phyloP scores from a whole-genome alignment of 2,113 vertebrate genomes.

The Crotalus tigris region DNA sequence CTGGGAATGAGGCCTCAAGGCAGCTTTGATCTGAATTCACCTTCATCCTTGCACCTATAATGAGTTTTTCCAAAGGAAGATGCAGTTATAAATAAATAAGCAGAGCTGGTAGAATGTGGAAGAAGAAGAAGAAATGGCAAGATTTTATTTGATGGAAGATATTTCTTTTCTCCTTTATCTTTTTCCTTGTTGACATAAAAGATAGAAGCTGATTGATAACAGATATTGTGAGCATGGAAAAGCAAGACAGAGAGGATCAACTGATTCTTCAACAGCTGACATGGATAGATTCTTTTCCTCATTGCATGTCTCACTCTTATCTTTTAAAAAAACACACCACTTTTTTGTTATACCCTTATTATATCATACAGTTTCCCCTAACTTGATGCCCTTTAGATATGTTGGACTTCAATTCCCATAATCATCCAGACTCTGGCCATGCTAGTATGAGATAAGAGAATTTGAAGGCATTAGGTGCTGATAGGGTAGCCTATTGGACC shows the following conservation, averaged over 20 bases:
- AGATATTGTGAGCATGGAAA: slow-evolving; percentile 32
- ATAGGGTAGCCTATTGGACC: neutral
- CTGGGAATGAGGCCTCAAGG: slow-evolving; percentile 31
- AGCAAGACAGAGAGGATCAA: neutral
- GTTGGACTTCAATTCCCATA: neutral
- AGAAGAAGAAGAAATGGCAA: slow-evolving; percentile 33
- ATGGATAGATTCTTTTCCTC: neutral
- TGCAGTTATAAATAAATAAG: slow-evolving; percentile 57
- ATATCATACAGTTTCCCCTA: neutral
- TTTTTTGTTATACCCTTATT: neutral
- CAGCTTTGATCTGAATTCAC: slow-evolving; percentile 54
- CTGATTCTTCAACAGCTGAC: neutral
- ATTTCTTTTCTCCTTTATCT: neutral
- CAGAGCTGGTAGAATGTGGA: neutral
- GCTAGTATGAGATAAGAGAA: neutral
- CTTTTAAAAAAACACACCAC: neutral
- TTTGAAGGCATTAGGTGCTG: neutral
- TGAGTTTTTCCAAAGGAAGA: slow-evolving; percentile 50
- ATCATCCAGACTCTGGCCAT: neutral
- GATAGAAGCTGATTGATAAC: slow-evolving; percentile 47
- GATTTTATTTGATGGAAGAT: slow-evolving; percentile 20
- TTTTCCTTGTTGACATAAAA: slow-evolving; percentile 47
- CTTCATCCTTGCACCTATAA: slow-evolving; percentile 44
- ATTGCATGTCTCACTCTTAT: neutral
- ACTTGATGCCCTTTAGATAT: neutral